Percentiles rank a stretch among this genome's conserved stretches.
Conservation (phyloP, 2,888 invertebrate species). For the Cosmopolites sordidus region DNA sequence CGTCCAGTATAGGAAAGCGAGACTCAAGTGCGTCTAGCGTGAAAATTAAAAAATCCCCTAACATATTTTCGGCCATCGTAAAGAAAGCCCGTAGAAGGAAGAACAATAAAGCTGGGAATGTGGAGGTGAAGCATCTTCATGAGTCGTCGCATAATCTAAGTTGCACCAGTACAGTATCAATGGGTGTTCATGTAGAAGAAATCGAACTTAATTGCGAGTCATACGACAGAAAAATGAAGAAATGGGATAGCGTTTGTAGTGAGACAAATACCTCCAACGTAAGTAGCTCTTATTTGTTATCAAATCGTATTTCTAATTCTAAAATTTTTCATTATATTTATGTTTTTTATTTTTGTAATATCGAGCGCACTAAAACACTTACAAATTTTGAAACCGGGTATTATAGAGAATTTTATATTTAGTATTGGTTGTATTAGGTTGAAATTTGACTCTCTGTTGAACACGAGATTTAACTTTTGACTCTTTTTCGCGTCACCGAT, state of each 20-base stretch:
- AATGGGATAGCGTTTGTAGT: slow-evolving; percentile 9
- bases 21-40: slow-evolving; percentile 17
- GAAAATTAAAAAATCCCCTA: slow-evolving; percentile 29
- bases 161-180: slow-evolving; percentile 26
- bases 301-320: no score
- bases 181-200: slow-evolving; percentile 24
- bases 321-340: no score
- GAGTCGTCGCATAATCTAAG: slow-evolving; percentile 21
- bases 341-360: no score
- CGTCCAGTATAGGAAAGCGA: neutral
- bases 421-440: no score
- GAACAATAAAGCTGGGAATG: slow-evolving; percentile 3
- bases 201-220: slow-evolving; percentile 26
- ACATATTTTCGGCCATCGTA: slow-evolving; percentile 29
- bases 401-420: no score
- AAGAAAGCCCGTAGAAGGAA: slow-evolving; percentile 26
- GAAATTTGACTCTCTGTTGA: no score
- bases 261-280: slow-evolving; percentile 29
- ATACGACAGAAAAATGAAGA: slow-evolving; percentile 23
- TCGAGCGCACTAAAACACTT: no score
- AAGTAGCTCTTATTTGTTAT: no score
- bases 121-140: slow-evolving; percentile 9
- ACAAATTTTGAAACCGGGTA: no score
- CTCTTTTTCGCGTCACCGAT: no score
- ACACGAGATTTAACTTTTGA: no score